Evolutionary conservation across 2,888 invertebrate genomes (phyloP), one percentile per base, ranked within the genome.

Genomic region (Perizoma affinitatum): DNA sequence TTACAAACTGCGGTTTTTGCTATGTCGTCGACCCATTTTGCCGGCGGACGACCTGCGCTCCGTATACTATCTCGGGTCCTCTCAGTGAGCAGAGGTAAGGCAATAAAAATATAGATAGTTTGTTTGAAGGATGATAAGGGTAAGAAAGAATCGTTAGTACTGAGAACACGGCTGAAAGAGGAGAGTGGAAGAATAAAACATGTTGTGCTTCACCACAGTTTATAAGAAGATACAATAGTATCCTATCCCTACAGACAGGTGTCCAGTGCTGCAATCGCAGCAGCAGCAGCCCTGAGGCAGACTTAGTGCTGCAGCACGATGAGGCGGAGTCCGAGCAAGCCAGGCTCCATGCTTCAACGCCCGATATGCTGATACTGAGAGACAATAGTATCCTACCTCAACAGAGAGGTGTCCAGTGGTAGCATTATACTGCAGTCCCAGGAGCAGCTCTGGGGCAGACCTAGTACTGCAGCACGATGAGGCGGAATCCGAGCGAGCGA

Each of bases 251-350:
- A 97, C 97, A 54, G 96, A 96, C n/a, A 98, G 93, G 74, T 98
- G 95, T 35, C 98, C 98, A 1, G 98, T 98, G 98, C 73, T 97
- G 96, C 70, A 98, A 93, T 0, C 98, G 98, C 35, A 98, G 93
- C 58, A 98, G 94, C 86, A 98, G 97, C 48, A 6, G 40, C 1
- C 98, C 97, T 50, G 98, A 97, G 34, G 98, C 98, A 7, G 97
- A 97, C 70, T 96, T 95, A 74, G 96, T 95, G 70, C 98, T 98
- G 87, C 97, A 98, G 73, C 97, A 97, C 0, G 98, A 98, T 38
- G 98, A 98, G 5, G 98, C 97, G 71, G 97, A 97, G 87, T 98
- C 98, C 67, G 98, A 98, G 60, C 98, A 93, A 11, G 98, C 96
- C 76, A 98, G 93, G 83, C 97, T 97, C 74, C 95, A 94, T 0